These are phyloP conservation scores for Synergus gifuensis DNA, from an alignment of 2,888 invertebrate species.

Conservation along the genomic window DNA sequence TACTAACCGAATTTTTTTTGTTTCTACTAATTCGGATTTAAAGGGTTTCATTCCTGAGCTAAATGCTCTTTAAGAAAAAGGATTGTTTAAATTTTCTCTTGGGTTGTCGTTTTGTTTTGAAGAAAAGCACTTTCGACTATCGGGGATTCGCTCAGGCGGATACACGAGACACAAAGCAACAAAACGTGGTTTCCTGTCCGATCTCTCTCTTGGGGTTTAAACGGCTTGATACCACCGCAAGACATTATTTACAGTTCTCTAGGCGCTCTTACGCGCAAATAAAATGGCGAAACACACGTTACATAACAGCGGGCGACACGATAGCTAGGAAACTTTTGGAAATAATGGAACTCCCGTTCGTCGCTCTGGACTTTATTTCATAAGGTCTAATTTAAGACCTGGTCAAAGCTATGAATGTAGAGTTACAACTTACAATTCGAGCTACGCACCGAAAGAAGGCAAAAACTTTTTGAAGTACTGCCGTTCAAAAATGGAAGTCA, in stretches of 20 bases:
- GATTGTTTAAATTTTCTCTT: constrained; percentile 51
- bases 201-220: constrained; percentile 60
- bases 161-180: constrained; percentile 50
- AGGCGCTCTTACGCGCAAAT: constrained; percentile 56
- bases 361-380: constrained; percentile 18
- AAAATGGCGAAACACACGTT: constrained; percentile 59
- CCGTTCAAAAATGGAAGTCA: neutral
- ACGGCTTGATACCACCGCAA: constrained; percentile 58
- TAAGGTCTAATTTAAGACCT: constrained; percentile 3
- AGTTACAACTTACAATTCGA: neutral
- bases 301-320: constrained; percentile 59
- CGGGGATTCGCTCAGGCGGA: constrained; percentile 58
- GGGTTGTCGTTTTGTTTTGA: constrained; percentile 44
- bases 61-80: neutral
- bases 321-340: constrained; percentile 58
- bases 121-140: constrained; percentile 56
- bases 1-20: no score
- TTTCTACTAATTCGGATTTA: no score
- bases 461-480: constrained; percentile 1
- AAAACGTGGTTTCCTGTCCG: constrained; percentile 56
- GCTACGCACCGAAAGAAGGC: neutral
- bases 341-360: constrained; percentile 56
- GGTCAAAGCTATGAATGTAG: constrained; percentile 14
- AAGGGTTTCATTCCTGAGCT: no score
- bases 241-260: constrained; percentile 62